Evolutionary conservation across 2,888 invertebrate genomes (phyloP).

Genomic region (Parnassius apollo): DNA sequence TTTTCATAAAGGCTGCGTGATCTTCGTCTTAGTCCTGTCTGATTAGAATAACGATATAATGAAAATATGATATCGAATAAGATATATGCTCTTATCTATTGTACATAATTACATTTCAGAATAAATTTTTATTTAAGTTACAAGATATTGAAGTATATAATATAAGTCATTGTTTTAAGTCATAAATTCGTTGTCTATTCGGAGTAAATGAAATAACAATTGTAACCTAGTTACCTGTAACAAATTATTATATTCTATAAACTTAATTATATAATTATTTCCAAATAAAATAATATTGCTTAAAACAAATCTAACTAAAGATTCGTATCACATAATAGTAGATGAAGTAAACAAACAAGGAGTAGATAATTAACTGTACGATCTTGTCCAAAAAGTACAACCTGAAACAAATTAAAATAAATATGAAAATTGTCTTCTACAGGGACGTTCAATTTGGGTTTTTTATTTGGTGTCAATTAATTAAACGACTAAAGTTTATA

Average conservation of each 20-base stretch:
- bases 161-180: too few species aligned
- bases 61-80: too few species aligned
- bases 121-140: too few species aligned
- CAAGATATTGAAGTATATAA: too few species aligned
- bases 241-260: neutral
- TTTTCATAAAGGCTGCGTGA: too few species aligned
- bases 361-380: constrained; percentile 43
- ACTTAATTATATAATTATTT: neutral
- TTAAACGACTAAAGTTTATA: too few species aligned
- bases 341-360: constrained; percentile 45
- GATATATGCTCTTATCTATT: too few species aligned
- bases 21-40: too few species aligned
- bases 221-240: neutral
- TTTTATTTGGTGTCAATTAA: too few species aligned
- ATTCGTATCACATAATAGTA: constrained; percentile 42
- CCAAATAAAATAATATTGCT: neutral
- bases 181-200: neutral
- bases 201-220: neutral
- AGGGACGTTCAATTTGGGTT: too few species aligned
- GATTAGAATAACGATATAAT: too few species aligned
- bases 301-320: constrained; percentile 24
- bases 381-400: constrained; percentile 76
- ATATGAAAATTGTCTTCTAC: neutral
- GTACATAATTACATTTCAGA: too few species aligned
- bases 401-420: constrained; percentile 47